phyloP scores from a whole-genome alignment of 2,888 invertebrate species.

The Bellardia bayeri region DNA sequence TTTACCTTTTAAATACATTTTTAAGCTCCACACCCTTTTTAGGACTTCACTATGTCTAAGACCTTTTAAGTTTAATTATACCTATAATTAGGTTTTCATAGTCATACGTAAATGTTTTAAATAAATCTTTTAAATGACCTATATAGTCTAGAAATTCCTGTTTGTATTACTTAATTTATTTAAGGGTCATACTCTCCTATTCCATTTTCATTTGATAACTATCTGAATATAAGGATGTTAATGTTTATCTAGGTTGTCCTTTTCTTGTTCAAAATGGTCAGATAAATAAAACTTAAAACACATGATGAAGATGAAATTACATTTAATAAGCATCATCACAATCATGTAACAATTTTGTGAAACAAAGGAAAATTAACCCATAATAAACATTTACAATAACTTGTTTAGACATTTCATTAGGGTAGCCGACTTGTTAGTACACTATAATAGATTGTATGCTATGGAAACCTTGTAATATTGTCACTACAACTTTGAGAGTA shows the following conservation, averaged over 20 bases:
- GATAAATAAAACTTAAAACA: slow-evolving; percentile 13
- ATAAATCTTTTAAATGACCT: slow-evolving; percentile 21
- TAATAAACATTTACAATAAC: background rate
- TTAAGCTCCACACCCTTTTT: too few species aligned
- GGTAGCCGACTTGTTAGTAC: background rate
- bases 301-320: slow-evolving; percentile 63
- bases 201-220: slow-evolving; percentile 38
- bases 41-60: too few species aligned
- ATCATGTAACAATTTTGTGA: slow-evolving; percentile 49
- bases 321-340: slow-evolving; percentile 65
- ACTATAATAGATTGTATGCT: background rate
- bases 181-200: background rate
- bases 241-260: background rate
- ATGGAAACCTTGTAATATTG: too few species aligned
- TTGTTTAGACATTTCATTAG: background rate
- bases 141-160: background rate
- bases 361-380: slow-evolving; percentile 10
- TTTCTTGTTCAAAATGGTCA: background rate
- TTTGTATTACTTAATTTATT: background rate
- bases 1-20: too few species aligned
- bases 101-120: background rate
- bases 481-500: too few species aligned
- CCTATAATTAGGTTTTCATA: background rate
- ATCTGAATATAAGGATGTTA: slow-evolving; percentile 31
- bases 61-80: too few species aligned